phyloP scores from a whole-genome alignment of 2,888 invertebrate species.

The Apamea epomidion region DNA sequence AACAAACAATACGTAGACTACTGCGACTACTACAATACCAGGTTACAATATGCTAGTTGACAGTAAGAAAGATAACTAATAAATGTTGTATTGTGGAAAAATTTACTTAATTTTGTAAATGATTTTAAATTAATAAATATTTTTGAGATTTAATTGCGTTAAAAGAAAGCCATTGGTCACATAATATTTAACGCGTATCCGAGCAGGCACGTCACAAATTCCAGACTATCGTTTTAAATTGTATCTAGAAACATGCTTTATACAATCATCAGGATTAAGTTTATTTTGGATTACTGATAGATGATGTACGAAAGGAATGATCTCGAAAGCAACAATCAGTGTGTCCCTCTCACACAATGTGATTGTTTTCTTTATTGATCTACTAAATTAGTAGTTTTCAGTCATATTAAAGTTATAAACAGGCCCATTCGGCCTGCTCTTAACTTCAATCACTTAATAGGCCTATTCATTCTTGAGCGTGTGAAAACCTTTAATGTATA shows the following conservation, averaged over 20 bases:
- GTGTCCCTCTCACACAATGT: no score
- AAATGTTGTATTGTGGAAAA: not conserved
- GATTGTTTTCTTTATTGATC: no score
- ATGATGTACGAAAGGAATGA: no score
- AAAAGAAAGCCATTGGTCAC: not conserved
- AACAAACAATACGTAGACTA: not conserved
- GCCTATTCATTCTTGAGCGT: not conserved
- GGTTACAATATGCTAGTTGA: not conserved
- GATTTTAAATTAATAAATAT: not conserved
- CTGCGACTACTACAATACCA: not conserved
- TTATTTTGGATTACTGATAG: not conserved
- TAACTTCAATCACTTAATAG: not conserved
- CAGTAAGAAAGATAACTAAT: not conserved
- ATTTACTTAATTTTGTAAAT: not conserved
- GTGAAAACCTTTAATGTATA: not conserved
- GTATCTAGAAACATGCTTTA: no score
- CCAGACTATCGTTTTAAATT: no score
- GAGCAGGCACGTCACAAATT: no score
- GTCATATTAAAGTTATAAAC: no score
- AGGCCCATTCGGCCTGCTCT: no score
- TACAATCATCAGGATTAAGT: no score
- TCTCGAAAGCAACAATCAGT: no score
- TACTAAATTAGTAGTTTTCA: no score
- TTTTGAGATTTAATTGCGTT: not conserved
- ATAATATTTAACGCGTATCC: not conserved